phyloP scores from a whole-genome alignment of 2,113 vertebrate genomes.

The Strigops habroptila region DNA sequence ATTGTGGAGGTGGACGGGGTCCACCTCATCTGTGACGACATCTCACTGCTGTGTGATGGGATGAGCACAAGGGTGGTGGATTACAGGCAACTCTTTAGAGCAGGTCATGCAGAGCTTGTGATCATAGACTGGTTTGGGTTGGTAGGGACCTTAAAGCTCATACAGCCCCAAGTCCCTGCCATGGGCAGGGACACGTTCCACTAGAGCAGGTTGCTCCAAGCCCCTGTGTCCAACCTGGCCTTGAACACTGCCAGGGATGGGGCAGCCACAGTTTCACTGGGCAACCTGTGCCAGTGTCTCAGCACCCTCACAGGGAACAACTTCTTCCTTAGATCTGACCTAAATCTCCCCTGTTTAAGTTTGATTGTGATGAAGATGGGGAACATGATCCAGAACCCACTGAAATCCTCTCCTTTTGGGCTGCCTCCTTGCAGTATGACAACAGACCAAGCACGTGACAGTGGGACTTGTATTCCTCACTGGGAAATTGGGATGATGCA shows the following conservation, averaged over 20 bases:
- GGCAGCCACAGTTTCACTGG: not conserved
- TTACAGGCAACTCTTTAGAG: not conserved
- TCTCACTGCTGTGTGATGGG: not conserved
- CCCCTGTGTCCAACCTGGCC: not conserved
- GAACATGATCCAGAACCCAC: not conserved
- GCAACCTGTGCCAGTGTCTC: not conserved
- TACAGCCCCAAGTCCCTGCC: not conserved
- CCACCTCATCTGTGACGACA: fast-evolving
- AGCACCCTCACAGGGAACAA: not conserved
- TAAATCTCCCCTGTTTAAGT: not conserved
- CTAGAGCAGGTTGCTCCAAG: not conserved
- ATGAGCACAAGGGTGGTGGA: fast-evolving
- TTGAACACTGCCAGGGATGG: not conserved
- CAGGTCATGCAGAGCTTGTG: fast-evolving
- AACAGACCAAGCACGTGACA: not conserved
- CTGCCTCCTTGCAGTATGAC: not conserved
- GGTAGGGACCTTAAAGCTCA: no score
- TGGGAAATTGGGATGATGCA: not conserved
- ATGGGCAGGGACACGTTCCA: not conserved
- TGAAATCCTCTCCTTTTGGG: not conserved
- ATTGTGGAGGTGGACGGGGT: not conserved
- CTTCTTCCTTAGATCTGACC: not conserved
- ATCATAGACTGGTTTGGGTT: no score
- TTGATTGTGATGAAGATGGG: not conserved
- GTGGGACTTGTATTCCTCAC: not conserved